Conservation (phyloP, 2,888 invertebrate genomes). For the Mimumesa dahlbomi region DNA sequence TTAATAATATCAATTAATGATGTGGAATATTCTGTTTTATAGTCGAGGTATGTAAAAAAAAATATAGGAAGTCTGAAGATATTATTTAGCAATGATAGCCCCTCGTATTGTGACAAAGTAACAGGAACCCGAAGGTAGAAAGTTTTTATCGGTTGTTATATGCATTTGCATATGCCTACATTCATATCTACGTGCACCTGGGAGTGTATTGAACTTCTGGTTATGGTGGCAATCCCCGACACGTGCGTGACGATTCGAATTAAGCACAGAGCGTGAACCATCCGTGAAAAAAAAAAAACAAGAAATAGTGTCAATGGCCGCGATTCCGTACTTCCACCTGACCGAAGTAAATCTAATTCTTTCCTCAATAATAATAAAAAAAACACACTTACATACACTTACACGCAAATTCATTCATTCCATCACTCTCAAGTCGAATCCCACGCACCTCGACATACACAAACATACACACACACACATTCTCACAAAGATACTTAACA, state of each 20-base stretch:
- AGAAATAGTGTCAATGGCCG: slow-evolving; percentile 32
- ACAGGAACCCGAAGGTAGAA: neutral
- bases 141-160: slow-evolving; percentile 6
- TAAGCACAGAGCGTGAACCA: slow-evolving; percentile 23
- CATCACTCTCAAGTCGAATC: neutral
- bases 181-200: slow-evolving; percentile 5
- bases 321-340: slow-evolving; percentile 30
- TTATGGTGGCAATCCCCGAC: neutral
- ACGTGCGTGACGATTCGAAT: slow-evolving; percentile 41
- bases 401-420: neutral
- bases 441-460: neutral
- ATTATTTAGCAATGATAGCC: no score
- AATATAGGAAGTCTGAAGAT: no score
- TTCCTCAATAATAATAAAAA: neutral
- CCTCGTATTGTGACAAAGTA: no score
- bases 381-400: no score
- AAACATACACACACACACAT: no score
- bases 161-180: slow-evolving; percentile 16
- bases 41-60: no score
- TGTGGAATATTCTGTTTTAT: no score
- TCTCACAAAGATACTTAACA: no score
- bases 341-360: slow-evolving; percentile 14
- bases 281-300: slow-evolving; percentile 27
- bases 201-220: slow-evolving; percentile 10
- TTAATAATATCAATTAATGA: no score